A percentile compares a stretch with the other conserved stretches of the same genome.
Evolutionary conservation across 2,113 vertebrate genomes (phyloP).

Genomic region (Suncus etruscus): DNA sequence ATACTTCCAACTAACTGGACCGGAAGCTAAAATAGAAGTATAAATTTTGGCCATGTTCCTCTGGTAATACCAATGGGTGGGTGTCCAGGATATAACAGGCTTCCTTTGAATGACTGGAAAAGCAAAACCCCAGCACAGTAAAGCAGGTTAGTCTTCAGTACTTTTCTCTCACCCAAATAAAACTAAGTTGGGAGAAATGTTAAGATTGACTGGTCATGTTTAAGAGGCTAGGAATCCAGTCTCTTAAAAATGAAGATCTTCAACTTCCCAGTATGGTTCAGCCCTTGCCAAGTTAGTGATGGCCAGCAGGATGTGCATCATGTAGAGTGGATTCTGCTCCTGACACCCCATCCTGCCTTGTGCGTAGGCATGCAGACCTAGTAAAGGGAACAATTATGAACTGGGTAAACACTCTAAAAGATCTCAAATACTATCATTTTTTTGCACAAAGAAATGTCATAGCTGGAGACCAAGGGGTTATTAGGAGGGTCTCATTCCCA

Average conservation of each 20-base stretch:
- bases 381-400: not conserved
- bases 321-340: not conserved
- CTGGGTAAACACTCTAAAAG: not conserved
- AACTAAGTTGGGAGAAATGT: not conserved
- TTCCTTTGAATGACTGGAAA: not conserved
- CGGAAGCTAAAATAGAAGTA: not conserved
- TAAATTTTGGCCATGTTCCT: not conserved
- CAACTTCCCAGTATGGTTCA: not conserved
- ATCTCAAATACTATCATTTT: not conserved
- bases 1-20: not conserved
- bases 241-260: not conserved
- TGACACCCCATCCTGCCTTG: not conserved
- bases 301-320: not conserved
- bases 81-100: not conserved
- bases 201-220: not conserved
- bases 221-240: not conserved
- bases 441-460: not conserved
- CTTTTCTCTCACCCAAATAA: not conserved
- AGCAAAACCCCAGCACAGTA: not conserved
- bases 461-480: not conserved
- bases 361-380: not conserved
- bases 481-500: not conserved
- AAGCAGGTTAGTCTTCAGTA: not conserved
- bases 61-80: not conserved
- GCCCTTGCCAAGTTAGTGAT: not conserved